Evolutionary conservation across 2,888 invertebrate genomes (phyloP).

Genomic region (Cordilura impudica): DNA sequence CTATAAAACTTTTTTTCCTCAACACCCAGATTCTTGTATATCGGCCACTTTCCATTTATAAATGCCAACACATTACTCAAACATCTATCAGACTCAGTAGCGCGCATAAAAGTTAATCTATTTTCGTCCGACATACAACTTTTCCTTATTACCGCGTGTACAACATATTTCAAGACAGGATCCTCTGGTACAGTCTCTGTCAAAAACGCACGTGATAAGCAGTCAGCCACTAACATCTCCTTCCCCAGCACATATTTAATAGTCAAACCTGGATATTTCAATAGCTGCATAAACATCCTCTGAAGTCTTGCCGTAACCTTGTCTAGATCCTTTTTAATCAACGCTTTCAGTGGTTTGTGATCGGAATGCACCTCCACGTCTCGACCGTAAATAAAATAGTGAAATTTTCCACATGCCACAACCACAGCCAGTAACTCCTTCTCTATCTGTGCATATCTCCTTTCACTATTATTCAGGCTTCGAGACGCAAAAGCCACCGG

Average conservation of each 20-base stretch:
- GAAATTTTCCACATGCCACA: no score
- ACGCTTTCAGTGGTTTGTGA: not conserved
- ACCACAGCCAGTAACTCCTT: not conserved
- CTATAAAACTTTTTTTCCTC: constrained; percentile 1
- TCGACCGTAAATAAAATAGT: not conserved
- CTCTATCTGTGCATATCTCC: not conserved
- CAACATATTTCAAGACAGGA: not conserved
- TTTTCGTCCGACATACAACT: not conserved
- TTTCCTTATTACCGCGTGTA: not conserved
- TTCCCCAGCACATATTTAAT: constrained; percentile 14
- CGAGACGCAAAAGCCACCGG: not conserved
- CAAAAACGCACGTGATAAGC: not conserved
- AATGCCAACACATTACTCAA: not conserved
- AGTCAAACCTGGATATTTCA: not conserved
- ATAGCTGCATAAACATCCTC: no score
- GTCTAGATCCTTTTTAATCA: constrained; percentile 10
- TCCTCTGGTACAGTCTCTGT: constrained; percentile 2
- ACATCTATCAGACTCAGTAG: not conserved
- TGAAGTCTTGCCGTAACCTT: not conserved
- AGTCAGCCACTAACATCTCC: constrained; percentile 1
- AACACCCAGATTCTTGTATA: not conserved
- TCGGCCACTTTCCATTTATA: not conserved
- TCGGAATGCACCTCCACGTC: not conserved
- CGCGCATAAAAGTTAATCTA: not conserved
- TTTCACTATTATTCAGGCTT: not conserved